Conservation (phyloP, 2,113 vertebrate species). For the Lophotis ruficrista region DNA sequence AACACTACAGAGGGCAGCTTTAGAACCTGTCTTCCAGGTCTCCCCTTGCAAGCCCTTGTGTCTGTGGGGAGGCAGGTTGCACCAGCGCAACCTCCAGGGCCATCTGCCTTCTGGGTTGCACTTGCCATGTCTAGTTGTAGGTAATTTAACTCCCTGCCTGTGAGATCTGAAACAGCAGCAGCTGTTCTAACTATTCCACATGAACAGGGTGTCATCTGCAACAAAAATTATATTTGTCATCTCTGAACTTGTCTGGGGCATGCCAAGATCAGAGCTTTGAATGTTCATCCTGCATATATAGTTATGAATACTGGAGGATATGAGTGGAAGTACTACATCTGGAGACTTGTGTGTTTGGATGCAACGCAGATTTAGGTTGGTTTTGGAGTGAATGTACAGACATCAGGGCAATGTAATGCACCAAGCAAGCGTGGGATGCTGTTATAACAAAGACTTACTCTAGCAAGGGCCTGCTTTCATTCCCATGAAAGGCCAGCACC, state of each 20-base stretch:
- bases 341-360: neutral
- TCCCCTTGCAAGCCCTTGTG: neutral
- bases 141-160: neutral
- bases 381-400: neutral
- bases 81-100: neutral
- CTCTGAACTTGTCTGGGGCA: neutral
- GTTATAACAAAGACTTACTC: neutral
- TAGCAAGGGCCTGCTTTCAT: neutral
- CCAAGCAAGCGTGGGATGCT: neutral
- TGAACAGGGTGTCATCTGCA: neutral
- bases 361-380: neutral
- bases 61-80: neutral
- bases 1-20: neutral
- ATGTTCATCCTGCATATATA: neutral
- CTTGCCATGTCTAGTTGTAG: neutral
- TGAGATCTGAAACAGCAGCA: conserved; percentile 34
- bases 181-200: conserved; percentile 28
- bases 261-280: neutral
- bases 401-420: neutral
- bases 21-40: neutral
- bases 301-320: neutral
- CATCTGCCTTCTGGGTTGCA: neutral
- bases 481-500: neutral
- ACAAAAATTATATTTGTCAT: conserved; percentile 35
- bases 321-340: neutral